A percentile compares a stretch with the other conserved stretches of the same genome.
These are phyloP conservation scores for Callaeas wilsoni DNA, from an alignment of 2,113 vertebrate species.

Conservation along the genomic window DNA sequence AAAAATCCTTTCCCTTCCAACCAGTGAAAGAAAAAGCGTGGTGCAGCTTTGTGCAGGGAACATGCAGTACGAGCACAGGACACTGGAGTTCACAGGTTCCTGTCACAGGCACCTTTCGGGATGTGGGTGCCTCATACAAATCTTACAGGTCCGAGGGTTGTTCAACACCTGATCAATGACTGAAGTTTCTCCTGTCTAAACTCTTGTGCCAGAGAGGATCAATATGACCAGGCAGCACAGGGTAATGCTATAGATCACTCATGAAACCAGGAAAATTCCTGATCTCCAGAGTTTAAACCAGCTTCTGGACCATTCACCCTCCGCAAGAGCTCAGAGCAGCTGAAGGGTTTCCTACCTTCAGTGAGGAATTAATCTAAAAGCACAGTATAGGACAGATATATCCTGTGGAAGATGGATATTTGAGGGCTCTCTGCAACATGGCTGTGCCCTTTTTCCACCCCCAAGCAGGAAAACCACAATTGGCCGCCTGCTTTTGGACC, in stretches of 20 bases:
- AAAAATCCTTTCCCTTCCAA: background rate
- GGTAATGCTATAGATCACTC: background rate
- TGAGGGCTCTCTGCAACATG: background rate
- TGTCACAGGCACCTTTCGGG: background rate
- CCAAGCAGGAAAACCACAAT: background rate
- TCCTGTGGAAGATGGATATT: background rate
- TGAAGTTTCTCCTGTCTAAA: background rate
- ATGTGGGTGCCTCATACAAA: background rate
- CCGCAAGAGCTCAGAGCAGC: background rate
- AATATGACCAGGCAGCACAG: background rate
- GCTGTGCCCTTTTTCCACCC: background rate
- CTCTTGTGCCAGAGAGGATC: background rate
- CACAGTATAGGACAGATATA: background rate
- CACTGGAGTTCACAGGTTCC: background rate
- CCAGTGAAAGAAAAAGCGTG: background rate
- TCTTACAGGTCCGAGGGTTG: rapidly evolving
- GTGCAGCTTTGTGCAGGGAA: background rate
- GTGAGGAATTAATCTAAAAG: background rate
- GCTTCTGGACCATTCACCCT: background rate
- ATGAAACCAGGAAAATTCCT: background rate
- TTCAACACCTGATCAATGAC: background rate
- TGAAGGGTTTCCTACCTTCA: background rate
- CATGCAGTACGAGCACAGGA: rapidly evolving
- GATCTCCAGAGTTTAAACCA: background rate
- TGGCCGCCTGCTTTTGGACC: background rate